Conservation (phyloP, 2,888 invertebrate genomes). For the Cryptosula pallasiana region DNA sequence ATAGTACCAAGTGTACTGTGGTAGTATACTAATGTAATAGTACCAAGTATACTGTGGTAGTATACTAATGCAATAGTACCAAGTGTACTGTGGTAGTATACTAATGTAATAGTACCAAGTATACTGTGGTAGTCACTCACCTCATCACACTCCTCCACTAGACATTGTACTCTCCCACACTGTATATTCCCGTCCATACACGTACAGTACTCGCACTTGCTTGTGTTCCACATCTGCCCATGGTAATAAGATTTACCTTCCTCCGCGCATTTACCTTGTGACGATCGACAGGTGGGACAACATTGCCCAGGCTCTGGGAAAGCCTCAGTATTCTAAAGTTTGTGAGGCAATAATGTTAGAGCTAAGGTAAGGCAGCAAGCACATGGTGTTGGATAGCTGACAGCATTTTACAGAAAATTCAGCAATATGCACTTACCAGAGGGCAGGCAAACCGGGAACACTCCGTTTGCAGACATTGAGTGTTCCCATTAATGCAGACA, state of each 20-base stretch:
- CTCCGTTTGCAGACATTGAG: neutral
- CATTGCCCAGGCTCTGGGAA: neutral
- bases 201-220: neutral
- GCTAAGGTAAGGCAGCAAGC: too few species aligned
- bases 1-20: too few species aligned
- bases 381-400: too few species aligned
- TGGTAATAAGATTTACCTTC: neutral
- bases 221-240: conserved; percentile 5
- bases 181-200: neutral
- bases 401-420: too few species aligned
- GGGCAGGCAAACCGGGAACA: neutral
- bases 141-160: neutral
- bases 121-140: too few species aligned
- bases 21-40: too few species aligned
- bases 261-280: neutral
- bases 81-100: too few species aligned
- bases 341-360: too few species aligned
- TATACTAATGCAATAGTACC: too few species aligned
- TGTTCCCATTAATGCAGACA: neutral
- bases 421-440: conserved; percentile 8
- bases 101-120: too few species aligned
- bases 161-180: conserved; percentile 11
- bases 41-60: too few species aligned
- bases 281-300: neutral
- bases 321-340: too few species aligned